A percentile compares a stretch with the other conserved stretches of the same genome.
phyloP scores from a whole-genome alignment of 1,140 invertebrate genomes.

The Drosophila lacertosa region DNA sequence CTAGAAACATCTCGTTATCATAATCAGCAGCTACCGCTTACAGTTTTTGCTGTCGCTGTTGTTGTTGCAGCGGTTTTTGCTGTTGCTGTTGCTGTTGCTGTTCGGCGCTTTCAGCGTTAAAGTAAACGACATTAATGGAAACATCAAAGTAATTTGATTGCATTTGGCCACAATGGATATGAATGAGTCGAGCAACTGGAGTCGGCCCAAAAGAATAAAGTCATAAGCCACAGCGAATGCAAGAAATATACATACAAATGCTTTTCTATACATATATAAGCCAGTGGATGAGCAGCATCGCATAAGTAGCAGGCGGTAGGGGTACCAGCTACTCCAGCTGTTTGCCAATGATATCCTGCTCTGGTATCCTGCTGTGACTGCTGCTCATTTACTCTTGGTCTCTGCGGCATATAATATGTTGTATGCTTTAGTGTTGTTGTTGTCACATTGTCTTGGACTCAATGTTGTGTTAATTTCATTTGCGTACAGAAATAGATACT shows the following conservation, averaged over 20 bases:
- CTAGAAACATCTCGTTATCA: conserved; percentile 40
- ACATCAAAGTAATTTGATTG: conserved; percentile 83
- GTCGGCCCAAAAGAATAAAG: conserved; percentile 36
- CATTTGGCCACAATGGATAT: conserved; percentile 77
- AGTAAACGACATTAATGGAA: conserved; percentile 81
- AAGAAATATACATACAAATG: conserved; percentile 25
- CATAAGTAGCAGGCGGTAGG: conserved; percentile 4
- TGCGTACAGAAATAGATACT: conserved; percentile 68
- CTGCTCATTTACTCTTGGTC: conserved; percentile 27
- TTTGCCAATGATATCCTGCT: conserved; percentile 29
- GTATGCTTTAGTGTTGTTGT: conserved; percentile 2
- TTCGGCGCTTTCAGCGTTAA: conserved; percentile 57
- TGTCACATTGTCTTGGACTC: conserved; percentile 14
- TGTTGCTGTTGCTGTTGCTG: conserved; percentile 21
- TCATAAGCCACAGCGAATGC: conserved; percentile 39
- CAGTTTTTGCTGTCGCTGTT: conserved; percentile 14
- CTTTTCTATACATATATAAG: conserved; percentile 2
- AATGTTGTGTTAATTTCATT: conserved; percentile 79
- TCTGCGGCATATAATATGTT: conserved; percentile 24
- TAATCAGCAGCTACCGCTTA: conserved; percentile 33
- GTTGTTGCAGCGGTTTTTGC: conserved; percentile 5
- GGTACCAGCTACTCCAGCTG: conserved; percentile 9
- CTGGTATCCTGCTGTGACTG: conserved; percentile 2
- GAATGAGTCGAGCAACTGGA: conserved; percentile 56
- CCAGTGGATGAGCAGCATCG: conserved; percentile 12